Percentiles rank a stretch among this genome's conserved stretches.
phyloP scores from a whole-genome alignment of 2,797 vertebrate species.

The Catostomus latipinnis region DNA sequence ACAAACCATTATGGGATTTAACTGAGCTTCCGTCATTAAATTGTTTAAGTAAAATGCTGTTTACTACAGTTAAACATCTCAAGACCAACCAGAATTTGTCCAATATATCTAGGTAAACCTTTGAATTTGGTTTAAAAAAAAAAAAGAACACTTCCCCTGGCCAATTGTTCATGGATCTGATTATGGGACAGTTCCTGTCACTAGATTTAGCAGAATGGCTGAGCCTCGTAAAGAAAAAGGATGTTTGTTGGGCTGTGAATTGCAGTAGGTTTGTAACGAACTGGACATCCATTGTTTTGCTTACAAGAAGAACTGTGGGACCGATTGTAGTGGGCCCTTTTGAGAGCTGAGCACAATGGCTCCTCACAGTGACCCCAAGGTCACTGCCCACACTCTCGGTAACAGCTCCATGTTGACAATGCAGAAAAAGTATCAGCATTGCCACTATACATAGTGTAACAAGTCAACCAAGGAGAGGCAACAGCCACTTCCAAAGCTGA shows the following conservation, averaged over 20 bases:
- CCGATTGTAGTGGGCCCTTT: conserved; percentile 44
- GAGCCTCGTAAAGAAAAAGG: conserved; percentile 51
- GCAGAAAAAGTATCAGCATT: conserved; percentile 59
- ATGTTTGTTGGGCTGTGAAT: conserved; percentile 41
- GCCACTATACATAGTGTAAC: conserved; percentile 56
- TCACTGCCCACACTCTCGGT: conserved; percentile 47
- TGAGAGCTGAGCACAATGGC: conserved; percentile 56
- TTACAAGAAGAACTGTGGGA: conserved; percentile 46
- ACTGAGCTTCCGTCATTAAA: conserved; percentile 20
- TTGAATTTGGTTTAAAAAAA: conserved; percentile 46
- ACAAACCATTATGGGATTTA: not conserved
- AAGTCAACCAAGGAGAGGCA: conserved; percentile 38
- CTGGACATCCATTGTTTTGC: conserved; percentile 55
- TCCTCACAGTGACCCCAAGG: conserved; percentile 40
- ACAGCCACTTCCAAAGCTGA: conserved; percentile 50
- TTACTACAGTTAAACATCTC: conserved; percentile 36
- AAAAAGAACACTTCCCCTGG: conserved; percentile 40
- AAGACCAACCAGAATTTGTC: conserved; percentile 24
- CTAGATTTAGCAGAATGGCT: conserved; percentile 3
- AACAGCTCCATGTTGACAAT: conserved; percentile 10
- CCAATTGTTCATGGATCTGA: conserved; percentile 21
- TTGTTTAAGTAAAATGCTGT: conserved; percentile 1
- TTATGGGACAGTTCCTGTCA: conserved; percentile 18
- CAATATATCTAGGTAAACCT: conserved; percentile 29
- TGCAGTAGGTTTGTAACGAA: conserved; percentile 52